phyloP scores from a whole-genome alignment of 2,113 vertebrate species.

The Poeciliopsis prolifica region DNA sequence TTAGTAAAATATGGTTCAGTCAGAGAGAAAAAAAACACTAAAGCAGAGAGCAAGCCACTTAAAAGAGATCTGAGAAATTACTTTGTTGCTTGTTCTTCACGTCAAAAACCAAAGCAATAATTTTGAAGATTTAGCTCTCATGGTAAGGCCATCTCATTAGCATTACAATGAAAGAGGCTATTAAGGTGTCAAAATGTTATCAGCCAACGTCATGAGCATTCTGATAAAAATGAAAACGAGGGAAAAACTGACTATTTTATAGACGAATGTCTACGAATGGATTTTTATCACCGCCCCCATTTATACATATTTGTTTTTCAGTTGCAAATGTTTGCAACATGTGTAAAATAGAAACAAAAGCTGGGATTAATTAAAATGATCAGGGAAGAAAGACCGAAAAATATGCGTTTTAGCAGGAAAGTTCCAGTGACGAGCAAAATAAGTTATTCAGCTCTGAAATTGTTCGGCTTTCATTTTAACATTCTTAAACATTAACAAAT shows the following conservation, averaged over 20 bases:
- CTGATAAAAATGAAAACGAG: conserved; percentile 26
- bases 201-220: conserved; percentile 42
- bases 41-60: neutral
- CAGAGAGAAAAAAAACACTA: neutral
- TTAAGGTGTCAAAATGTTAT: conserved; percentile 46
- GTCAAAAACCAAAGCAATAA: conserved; percentile 8
- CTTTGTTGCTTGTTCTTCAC: neutral
- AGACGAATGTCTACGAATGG: neutral
- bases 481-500: neutral
- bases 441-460: neutral
- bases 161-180: conserved; percentile 18
- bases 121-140: conserved; percentile 22
- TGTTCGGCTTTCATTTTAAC: conserved; percentile 3
- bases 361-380: neutral
- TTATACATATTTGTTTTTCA: conserved; percentile 1
- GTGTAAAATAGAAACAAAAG: neutral
- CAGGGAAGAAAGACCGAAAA: neutral
- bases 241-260: neutral
- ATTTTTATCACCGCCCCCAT: conserved; percentile 35
- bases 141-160: conserved; percentile 20
- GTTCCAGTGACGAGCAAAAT: neutral
- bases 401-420: neutral
- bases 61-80: conserved; percentile 14
- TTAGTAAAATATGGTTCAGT: conserved; percentile 22
- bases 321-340: neutral